Conservation (phyloP, 2,797 vertebrate genomes). For the Sebastes taczanowskii region DNA sequence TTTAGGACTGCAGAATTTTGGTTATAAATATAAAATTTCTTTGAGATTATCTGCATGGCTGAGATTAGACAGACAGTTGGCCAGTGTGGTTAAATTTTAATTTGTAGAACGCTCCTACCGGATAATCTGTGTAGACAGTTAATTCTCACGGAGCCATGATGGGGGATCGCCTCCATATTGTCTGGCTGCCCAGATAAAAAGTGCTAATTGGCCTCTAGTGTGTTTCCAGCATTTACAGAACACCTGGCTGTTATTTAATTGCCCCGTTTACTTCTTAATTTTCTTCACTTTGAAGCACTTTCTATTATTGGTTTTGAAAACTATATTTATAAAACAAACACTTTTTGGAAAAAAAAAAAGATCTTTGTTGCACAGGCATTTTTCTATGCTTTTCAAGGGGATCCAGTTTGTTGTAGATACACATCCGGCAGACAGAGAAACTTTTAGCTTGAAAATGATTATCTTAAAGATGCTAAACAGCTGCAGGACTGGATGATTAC, state of each 20-base stretch:
- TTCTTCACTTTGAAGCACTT: conserved; percentile 5
- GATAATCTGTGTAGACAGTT: conserved; percentile 41
- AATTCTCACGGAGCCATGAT: conserved; percentile 35
- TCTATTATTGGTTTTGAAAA: conserved; percentile 24
- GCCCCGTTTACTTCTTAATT: conserved; percentile 41
- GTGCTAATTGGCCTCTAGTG: conserved; percentile 69
- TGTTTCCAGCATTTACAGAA: conserved; percentile 52
- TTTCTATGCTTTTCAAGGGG: too few relatives aligned
- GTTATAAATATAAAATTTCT: neutral
- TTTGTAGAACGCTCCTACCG: neutral
- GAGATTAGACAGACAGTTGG: conserved; percentile 14
- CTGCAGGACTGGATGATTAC: neutral
- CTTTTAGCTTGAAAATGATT: neutral
- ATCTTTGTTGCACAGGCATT: neutral
- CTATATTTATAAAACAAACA: neutral
- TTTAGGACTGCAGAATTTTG: neutral
- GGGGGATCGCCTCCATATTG: conserved; percentile 53
- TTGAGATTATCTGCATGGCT: neutral
- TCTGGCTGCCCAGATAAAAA: conserved; percentile 63
- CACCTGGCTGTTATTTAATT: conserved; percentile 65
- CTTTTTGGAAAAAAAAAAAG: neutral
- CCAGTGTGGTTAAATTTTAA: conserved; percentile 8
- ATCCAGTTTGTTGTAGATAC: neutral
- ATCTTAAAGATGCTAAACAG: neutral
- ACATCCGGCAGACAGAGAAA: neutral